Evolutionary conservation across 2,113 vertebrate genomes (phyloP).

Genomic region (Eublepharis macularius): DNA sequence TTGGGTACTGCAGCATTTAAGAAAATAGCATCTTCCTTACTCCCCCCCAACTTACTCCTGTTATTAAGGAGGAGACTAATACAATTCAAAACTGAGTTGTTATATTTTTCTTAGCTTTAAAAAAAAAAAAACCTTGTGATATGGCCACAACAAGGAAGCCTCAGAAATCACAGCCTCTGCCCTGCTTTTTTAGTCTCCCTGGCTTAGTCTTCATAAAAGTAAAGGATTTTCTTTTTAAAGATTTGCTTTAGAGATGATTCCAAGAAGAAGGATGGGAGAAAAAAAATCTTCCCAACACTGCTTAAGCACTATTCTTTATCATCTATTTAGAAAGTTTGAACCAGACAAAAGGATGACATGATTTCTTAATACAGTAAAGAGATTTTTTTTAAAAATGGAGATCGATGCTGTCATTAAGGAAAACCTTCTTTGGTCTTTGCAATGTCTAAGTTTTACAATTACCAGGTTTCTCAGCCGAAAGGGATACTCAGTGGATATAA

Average conservation of each 20-base stretch:
- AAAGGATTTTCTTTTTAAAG: neutral
- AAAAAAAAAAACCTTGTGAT: no score
- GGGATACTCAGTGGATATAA: slow-evolving; percentile 3
- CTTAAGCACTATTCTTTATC: neutral
- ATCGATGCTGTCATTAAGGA: slow-evolving; percentile 30
- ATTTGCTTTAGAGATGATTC: slow-evolving; percentile 1
- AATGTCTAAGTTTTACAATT: slow-evolving; percentile 5
- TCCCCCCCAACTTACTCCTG: neutral
- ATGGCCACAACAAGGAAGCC: slow-evolving; percentile 8
- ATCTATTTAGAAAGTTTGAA: neutral
- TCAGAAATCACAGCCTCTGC: neutral
- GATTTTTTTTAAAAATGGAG: neutral
- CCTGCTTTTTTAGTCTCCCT: neutral
- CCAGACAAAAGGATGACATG: neutral
- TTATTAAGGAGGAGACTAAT: slow-evolving; percentile 2
- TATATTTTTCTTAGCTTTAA: neutral
- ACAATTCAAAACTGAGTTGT: neutral
- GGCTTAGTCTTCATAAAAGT: neutral
- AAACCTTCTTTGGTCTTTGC: slow-evolving; percentile 56
- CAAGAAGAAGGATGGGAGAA: slow-evolving; percentile 1
- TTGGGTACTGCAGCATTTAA: slow-evolving; percentile 30
- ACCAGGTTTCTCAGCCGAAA: slow-evolving; percentile 35
- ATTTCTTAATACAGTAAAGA: neutral
- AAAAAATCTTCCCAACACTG: neutral
- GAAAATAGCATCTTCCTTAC: fast-evolving